Evolutionary conservation across 2,113 vertebrate species (phyloP).

Genomic region (Edolisoma coerulescens): DNA sequence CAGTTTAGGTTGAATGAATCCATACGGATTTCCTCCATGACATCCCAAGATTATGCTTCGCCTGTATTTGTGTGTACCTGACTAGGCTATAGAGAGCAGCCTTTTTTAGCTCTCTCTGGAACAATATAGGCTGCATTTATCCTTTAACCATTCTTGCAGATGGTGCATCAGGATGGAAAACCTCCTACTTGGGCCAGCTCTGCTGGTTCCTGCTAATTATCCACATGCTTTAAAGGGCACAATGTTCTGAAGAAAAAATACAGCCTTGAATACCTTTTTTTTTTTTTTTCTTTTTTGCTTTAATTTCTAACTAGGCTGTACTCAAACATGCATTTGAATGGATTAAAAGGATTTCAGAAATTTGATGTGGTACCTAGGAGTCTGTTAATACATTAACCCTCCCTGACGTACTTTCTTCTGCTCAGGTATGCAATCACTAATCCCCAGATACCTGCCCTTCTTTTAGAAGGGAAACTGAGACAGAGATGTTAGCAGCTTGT

Average conservation of each 20-base stretch:
- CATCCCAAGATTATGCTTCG: slow-evolving; percentile 68
- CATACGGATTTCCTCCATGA: slow-evolving; percentile 72
- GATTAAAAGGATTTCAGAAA: background rate
- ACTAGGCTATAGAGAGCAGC: slow-evolving; percentile 77
- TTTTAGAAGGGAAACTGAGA: background rate
- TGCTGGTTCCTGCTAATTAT: background rate
- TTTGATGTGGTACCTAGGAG: background rate
- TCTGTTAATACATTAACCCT: background rate
- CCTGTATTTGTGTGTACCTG: slow-evolving; percentile 79
- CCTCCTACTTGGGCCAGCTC: background rate
- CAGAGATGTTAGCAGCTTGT: background rate
- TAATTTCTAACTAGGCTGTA: background rate
- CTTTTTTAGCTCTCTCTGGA: slow-evolving; percentile 75
- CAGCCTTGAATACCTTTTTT: background rate
- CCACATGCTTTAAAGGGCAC: background rate
- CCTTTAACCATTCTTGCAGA: background rate
- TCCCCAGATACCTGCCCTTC: background rate
- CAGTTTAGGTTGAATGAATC: slow-evolving; percentile 77
- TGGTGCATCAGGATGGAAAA: background rate
- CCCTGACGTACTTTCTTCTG: background rate
- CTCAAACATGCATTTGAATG: background rate
- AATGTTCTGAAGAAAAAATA: background rate
- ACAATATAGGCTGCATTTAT: background rate
- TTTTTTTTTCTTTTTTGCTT: background rate
- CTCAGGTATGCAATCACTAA: background rate